These are phyloP conservation scores for Coryphaenoides rupestris DNA, from an alignment of 2,113 vertebrate genomes.

Conservation along the genomic window DNA sequence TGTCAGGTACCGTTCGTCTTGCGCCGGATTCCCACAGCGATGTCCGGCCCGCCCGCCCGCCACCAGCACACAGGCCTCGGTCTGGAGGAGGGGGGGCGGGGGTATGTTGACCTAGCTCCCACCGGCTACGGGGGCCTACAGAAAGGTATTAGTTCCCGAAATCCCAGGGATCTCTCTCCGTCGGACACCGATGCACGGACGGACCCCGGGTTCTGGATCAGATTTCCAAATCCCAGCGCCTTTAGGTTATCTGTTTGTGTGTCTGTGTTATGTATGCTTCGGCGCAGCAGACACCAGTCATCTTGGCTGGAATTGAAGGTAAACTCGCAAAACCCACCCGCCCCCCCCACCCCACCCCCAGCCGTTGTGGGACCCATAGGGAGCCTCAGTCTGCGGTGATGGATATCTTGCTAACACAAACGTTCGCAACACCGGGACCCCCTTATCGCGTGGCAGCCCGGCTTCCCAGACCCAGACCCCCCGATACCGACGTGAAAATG, in stretches of 20 bases:
- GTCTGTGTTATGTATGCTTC: conserved; percentile 12
- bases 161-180: conserved; percentile 21
- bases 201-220: conserved; percentile 33
- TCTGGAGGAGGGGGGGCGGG: neutral
- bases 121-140: neutral
- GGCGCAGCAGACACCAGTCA: conserved; percentile 14
- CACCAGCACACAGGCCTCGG: conserved; percentile 15
- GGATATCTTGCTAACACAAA: conserved; percentile 20
- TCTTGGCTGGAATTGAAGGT: conserved; percentile 8
- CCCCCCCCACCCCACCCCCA: too few species aligned
- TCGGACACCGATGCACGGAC: conserved; percentile 18
- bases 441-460: neutral
- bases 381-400: conserved; percentile 26
- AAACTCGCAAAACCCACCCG: neutral
- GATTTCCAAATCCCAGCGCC: conserved; percentile 24
- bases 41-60: conserved; percentile 6
- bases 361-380: neutral
- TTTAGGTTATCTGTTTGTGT: conserved; percentile 7
- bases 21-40: neutral
- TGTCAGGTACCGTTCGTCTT: conserved; percentile 19
- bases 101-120: conserved; percentile 21
- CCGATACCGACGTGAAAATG: conserved; percentile 13
- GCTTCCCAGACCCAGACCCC: conserved; percentile 18
- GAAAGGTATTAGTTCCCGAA: conserved; percentile 12
- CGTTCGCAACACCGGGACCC: conserved; percentile 22